These are phyloP conservation scores for Drosophila putrida DNA, from an alignment of 2,888 invertebrate genomes.

Conservation along the genomic window DNA sequence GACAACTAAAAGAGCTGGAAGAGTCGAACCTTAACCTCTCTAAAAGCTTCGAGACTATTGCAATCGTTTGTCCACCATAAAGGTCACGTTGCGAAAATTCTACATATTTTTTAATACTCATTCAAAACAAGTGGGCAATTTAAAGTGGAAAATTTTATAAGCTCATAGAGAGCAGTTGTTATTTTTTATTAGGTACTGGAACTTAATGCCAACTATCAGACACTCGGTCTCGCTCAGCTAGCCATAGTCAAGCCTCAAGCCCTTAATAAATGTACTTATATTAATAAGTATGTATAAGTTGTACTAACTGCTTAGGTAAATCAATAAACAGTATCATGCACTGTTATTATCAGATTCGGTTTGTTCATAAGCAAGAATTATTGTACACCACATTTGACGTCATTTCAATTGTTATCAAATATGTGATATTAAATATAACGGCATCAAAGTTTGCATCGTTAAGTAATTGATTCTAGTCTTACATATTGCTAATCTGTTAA, in stretches of 20 bases:
- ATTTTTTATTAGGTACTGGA: conserved; percentile 30
- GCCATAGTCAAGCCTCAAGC: conserved; percentile 11
- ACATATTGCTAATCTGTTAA: neutral
- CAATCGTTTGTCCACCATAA: conserved; percentile 1
- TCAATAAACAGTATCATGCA: conserved; percentile 26
- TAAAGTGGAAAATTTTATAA: conserved; percentile 60
- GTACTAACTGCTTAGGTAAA: conserved; percentile 23
- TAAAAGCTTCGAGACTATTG: neutral
- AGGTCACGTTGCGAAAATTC: conserved; percentile 55
- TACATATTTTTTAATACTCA: conserved; percentile 13
- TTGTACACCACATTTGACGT: conserved; percentile 10
- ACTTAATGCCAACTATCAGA: conserved; percentile 26
- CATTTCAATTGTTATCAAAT: conserved; percentile 1
- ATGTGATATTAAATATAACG: neutral
- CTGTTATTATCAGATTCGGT: conserved; percentile 8
- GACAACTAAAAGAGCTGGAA: neutral
- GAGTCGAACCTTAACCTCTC: neutral
- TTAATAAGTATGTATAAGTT: conserved; percentile 1
- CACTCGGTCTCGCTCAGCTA: conserved; percentile 49
- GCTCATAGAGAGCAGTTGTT: conserved; percentile 56
- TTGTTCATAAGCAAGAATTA: conserved; percentile 26
- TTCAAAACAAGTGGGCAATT: conserved; percentile 17
- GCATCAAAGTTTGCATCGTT: neutral
- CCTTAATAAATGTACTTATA: conserved; percentile 15
- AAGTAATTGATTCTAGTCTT: neutral